A percentile compares a stretch with the other conserved stretches of the same genome.
Evolutionary conservation across 2,113 vertebrate species (phyloP).

Genomic region (Pungitius pungitius): DNA sequence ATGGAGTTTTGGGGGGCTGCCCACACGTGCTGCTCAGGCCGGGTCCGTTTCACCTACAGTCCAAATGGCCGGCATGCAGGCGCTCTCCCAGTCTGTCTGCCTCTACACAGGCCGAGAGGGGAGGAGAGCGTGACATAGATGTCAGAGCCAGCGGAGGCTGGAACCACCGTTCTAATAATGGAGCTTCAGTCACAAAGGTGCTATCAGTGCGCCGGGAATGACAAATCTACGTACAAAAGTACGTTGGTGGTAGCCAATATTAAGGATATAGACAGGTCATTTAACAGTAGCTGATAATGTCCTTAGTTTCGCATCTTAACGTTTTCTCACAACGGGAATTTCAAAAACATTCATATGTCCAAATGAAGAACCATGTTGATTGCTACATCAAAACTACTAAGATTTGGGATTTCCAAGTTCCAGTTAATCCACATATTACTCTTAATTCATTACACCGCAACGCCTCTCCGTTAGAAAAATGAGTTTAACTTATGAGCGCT

Average conservation of each 20-base stretch:
- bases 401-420: not conserved
- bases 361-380: not conserved
- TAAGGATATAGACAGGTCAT: not conserved
- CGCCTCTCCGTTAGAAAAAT: conserved; percentile 28
- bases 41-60: conserved; percentile 39
- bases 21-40: conserved; percentile 50
- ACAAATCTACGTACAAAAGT: conserved; percentile 40
- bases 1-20: conserved; percentile 47
- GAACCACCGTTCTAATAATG: conserved; percentile 44
- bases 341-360: not conserved
- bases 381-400: not conserved
- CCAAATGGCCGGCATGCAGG: conserved; percentile 23
- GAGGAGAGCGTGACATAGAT: conserved; percentile 33
- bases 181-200: conserved; percentile 41
- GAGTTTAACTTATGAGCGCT: conserved; percentile 25
- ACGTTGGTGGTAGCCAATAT: not conserved
- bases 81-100: conserved; percentile 1
- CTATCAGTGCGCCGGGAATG: conserved; percentile 25
- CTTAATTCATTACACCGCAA: conserved; percentile 13
- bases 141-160: conserved; percentile 26
- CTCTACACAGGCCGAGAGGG: conserved; percentile 21
- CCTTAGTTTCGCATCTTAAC: not conserved
- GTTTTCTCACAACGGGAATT: not conserved
- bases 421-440: conserved; percentile 19
- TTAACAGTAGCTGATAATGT: not conserved